phyloP scores from a whole-genome alignment of 2,888 invertebrate species.

The Villa cingulata region DNA sequence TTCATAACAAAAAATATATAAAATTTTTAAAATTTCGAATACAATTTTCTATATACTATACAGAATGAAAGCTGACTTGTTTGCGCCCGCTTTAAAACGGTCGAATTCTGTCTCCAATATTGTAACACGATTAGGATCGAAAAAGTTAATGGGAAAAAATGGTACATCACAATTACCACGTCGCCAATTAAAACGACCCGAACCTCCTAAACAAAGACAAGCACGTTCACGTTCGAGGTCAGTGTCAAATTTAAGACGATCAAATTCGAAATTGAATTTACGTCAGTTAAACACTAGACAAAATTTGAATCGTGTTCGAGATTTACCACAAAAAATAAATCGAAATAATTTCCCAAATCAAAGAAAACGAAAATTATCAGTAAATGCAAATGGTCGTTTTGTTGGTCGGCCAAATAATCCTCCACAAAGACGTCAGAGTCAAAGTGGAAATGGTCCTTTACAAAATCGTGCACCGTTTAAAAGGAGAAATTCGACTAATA shows the following conservation, averaged over 20 bases:
- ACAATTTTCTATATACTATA: conserved; percentile 2
- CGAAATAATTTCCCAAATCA: background rate
- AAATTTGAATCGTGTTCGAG: background rate
- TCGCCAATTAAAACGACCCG: conserved; percentile 6
- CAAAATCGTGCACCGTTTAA: conserved; percentile 25
- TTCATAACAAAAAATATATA: background rate
- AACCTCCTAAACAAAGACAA: conserved; percentile 7
- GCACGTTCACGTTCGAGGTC: conserved; percentile 9
- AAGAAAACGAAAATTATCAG: background rate
- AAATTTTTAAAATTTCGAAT: conserved; percentile 14
- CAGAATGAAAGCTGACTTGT: conserved; percentile 36
- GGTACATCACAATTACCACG: conserved; percentile 19
- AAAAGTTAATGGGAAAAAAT: conserved; percentile 18
- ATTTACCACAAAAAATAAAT: background rate
- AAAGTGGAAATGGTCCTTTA: conserved; percentile 21
- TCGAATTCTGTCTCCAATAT: conserved; percentile 23
- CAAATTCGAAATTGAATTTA: conserved; percentile 8
- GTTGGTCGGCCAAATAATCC: conserved; percentile 3
- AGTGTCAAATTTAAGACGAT: conserved; percentile 9
- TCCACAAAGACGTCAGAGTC: background rate
- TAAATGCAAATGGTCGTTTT: conserved; percentile 6
- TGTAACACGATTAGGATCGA: conserved; percentile 24
- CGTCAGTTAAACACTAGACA: conserved; percentile 1
- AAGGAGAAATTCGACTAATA: conserved; percentile 20
- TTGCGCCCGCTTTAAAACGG: conserved; percentile 23